phyloP scores from a whole-genome alignment of 2,888 invertebrate species.

The Latrodectus hesperus region DNA sequence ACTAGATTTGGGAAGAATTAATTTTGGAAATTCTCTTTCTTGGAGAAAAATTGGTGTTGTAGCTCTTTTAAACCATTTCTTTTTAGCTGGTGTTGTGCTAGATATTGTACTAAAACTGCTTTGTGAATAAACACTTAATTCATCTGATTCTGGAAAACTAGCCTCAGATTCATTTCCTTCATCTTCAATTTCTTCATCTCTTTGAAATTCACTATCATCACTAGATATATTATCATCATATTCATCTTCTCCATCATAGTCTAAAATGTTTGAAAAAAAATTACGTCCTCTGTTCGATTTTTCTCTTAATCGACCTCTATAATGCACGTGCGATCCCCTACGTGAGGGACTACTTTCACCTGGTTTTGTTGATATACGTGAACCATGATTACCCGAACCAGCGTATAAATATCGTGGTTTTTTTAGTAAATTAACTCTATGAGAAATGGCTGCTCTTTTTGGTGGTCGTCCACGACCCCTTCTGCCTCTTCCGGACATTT shows the following conservation, averaged over 20 bases:
- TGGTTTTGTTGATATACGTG: conserved; percentile 64
- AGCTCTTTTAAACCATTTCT: conserved; percentile 73
- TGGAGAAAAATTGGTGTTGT: conserved; percentile 73
- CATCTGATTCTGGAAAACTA: conserved; percentile 69
- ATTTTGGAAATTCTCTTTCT: conserved; percentile 83
- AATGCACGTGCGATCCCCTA: conserved; percentile 57
- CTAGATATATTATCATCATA: conserved; percentile 64
- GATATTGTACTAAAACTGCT: conserved; percentile 70
- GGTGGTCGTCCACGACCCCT: conserved; percentile 70
- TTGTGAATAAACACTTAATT: conserved; percentile 69
- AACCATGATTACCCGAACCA: conserved; percentile 67
- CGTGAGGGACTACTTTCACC: conserved; percentile 68
- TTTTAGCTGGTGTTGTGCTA: conserved; percentile 65
- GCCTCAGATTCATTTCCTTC: conserved; percentile 66
- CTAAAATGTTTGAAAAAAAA: conserved; percentile 64
- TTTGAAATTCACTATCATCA: conserved; percentile 67
- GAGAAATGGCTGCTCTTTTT: conserved; percentile 67
- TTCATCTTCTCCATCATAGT: conserved; percentile 66
- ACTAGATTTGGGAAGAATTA: conserved; percentile 88
- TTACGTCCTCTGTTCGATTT: conserved; percentile 54
- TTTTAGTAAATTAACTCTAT: conserved; percentile 67
- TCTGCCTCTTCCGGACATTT: conserved; percentile 69
- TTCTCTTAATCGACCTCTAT: conserved; percentile 65
- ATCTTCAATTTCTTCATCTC: conserved; percentile 69
- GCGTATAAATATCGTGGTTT: conserved; percentile 70